Conservation (phyloP, 2,113 vertebrate genomes). For the Cyrtonyx montezumae region DNA sequence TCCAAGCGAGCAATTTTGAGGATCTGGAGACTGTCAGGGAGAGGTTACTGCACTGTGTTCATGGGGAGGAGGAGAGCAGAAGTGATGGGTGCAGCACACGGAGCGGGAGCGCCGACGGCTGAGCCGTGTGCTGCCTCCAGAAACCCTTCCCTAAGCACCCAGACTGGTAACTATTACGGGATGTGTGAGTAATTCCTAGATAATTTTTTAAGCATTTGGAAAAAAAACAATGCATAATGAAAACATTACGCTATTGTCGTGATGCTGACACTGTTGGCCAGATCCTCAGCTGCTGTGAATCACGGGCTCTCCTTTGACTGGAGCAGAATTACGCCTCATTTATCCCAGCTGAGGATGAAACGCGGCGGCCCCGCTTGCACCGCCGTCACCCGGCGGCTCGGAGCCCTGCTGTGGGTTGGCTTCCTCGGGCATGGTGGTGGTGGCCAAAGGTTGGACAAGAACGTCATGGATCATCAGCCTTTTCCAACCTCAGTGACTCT, state of each 20-base stretch:
- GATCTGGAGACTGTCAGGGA: constrained; percentile 71
- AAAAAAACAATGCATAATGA: constrained; percentile 72
- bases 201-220: constrained; percentile 72
- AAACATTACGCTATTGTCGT: constrained; percentile 68
- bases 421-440: too few species aligned
- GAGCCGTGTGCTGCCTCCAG: constrained; percentile 13
- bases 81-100: constrained; percentile 44
- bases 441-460: too few species aligned
- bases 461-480: too few species aligned
- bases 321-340: constrained; percentile 39
- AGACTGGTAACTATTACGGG: constrained; percentile 64
- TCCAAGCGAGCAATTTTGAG: constrained; percentile 68
- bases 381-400: not conserved
- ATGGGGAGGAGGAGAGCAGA: constrained; percentile 45
- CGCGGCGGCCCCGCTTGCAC: accelerated
- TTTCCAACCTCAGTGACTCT: too few species aligned
- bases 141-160: constrained; percentile 37
- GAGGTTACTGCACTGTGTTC: constrained; percentile 67
- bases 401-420: not conserved
- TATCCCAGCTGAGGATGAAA: constrained; percentile 60
- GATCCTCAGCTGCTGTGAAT: constrained; percentile 67
- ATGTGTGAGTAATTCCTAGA: constrained; percentile 69
- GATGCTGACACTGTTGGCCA: constrained; percentile 63
- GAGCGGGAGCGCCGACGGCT: not conserved
- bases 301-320: constrained; percentile 42